A percentile compares a stretch with the other conserved stretches of the same genome.
Conservation (phyloP, 2,113 vertebrate species). For the Bambusicola thoracicus region DNA sequence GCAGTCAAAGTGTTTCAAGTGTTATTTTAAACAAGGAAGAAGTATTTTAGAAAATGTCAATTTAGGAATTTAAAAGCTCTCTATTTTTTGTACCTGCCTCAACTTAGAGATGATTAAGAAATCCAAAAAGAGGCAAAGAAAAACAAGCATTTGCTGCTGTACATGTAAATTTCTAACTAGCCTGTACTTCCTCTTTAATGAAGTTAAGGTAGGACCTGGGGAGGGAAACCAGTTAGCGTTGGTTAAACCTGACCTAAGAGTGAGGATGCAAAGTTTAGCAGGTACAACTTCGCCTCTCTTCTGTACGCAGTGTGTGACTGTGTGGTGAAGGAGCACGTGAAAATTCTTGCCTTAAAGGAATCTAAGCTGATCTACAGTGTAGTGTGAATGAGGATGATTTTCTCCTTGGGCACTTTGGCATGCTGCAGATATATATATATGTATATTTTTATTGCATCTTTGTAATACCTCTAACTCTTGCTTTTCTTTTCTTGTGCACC, state of each 20-base stretch:
- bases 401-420: background rate
- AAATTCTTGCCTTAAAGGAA: background rate
- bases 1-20: background rate
- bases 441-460: background rate
- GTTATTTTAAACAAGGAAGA: constrained; percentile 5
- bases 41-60: background rate
- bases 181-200: background rate
- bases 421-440: background rate
- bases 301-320: background rate
- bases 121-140: background rate
- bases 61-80: background rate
- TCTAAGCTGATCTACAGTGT: background rate
- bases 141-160: background rate
- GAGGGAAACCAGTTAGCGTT: background rate
- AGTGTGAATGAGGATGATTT: background rate
- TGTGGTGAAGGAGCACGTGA: background rate
- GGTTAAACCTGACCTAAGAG: background rate
- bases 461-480: constrained; percentile 47
- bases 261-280: background rate
- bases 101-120: background rate
- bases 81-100: background rate
- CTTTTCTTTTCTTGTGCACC: constrained; percentile 76
- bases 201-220: background rate
- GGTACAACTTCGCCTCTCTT: background rate
- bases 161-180: background rate